Base-by-base conservation (phyloP, 1,140 invertebrate species). In the Camponotus vicinus region DNA sequence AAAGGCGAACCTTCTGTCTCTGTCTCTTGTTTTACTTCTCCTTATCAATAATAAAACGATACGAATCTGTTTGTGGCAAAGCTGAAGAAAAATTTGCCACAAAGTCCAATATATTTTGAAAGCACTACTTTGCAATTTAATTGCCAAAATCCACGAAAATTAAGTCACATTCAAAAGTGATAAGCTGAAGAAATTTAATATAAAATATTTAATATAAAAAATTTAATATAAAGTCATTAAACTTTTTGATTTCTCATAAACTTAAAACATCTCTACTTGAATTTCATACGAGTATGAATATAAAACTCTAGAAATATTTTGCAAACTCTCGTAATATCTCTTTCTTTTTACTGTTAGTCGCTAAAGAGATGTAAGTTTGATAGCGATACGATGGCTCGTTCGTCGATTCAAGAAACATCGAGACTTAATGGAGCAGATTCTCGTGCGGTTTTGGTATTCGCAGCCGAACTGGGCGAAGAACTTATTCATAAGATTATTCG, bases 401-500 rank as follows among this genome's bases (percentile, higher is more conserved):
- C 64, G 70, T 82, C 55, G 40, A 73, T 71, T 82, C 55, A 18
- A 13, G 40, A 45, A 73, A 32, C n/a, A 34, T 59, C 55, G 9
- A 27, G n/a, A 37, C 67, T 61, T 83, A 83, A 73, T 73, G 67
- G 55, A 37, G 79, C 78, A 13, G 52, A 82, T 71, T 7, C 27
- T 45, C 67, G 18, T 15, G 69, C 79, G 79, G 13, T n/a, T 70
- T 83, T 83, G 18, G 69, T 83, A 83, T 83, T 83, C 64, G 85
- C 13, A 70, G 77, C 67, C 40, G 64, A 70, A 59, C 86, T 84
- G 71, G 67, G 86, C 86, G 76, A 92, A 85, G 86, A 86, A 92
- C 87, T 92, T 92, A 93, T 93, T 92, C 90, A 91, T 91, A 90
- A 93, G 92, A 95, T 94, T 94, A 95, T 94, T 94, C 94, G 92